Evolutionary conservation across 2,797 vertebrate species (phyloP).

Genomic region (Clamator glandarius): DNA sequence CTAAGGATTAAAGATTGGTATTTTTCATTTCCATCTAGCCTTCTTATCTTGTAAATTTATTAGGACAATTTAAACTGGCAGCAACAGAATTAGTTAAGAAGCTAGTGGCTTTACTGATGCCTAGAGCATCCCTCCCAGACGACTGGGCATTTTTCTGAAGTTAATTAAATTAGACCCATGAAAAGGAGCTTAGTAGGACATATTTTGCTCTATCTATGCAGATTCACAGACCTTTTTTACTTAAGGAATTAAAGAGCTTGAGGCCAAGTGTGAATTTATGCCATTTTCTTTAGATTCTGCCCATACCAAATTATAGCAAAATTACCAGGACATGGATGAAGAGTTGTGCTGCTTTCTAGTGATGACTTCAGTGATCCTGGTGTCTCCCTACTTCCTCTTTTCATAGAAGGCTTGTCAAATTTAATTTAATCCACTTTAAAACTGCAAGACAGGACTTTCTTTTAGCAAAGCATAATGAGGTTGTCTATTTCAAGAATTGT

Average conservation of each 20-base stretch:
- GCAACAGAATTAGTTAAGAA: background rate
- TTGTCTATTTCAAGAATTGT: background rate
- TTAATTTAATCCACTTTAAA: background rate
- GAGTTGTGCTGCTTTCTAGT: background rate
- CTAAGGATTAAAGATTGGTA: background rate
- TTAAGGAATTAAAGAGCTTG: background rate
- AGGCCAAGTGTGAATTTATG: background rate
- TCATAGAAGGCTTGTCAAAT: background rate
- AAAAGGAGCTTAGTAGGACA: background rate
- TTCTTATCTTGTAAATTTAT: background rate
- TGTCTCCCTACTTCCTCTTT: background rate
- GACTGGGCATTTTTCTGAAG: background rate
- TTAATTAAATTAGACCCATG: background rate
- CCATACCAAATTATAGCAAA: background rate
- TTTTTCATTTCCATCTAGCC: background rate
- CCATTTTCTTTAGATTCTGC: background rate
- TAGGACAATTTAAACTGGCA: background rate
- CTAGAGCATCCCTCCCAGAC: background rate
- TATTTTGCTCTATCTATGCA: background rate
- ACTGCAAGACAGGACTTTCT: background rate
- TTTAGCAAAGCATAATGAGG: background rate
- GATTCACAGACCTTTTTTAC: background rate
- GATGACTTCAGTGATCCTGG: background rate
- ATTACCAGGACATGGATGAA: background rate
- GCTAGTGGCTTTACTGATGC: background rate